Evolutionary conservation across 2,797 vertebrate species (phyloP).

Genomic region (Gobio occitaniae): DNA sequence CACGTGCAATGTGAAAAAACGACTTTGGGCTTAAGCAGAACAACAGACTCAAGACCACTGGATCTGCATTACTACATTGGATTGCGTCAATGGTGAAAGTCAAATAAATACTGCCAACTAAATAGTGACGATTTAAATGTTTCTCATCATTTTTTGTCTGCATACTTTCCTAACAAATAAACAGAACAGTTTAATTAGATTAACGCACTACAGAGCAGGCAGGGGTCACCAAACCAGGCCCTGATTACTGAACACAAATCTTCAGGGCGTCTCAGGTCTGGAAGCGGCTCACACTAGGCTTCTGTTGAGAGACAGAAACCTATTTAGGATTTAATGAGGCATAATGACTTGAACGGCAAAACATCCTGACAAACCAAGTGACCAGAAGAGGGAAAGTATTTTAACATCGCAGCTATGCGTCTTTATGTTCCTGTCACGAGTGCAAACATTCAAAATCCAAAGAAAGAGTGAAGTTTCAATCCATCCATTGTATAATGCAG

Average conservation of each 20-base stretch:
- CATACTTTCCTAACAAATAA: not conserved
- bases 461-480: slow-evolving; percentile 9
- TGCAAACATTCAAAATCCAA: not conserved
- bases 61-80: not conserved
- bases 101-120: not conserved
- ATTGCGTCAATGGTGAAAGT: not conserved
- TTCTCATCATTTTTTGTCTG: not conserved
- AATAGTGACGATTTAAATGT: not conserved
- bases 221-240: slow-evolving; percentile 16
- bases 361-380: not conserved
- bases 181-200: not conserved
- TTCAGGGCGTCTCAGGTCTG: slow-evolving; percentile 21
- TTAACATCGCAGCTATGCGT: not conserved
- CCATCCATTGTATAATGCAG: not conserved
- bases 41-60: not conserved
- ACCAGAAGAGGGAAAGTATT: not conserved
- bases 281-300: not conserved
- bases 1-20: too few relatives aligned
- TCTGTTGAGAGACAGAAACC: not conserved
- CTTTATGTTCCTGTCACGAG: not conserved
- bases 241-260: slow-evolving; percentile 1
- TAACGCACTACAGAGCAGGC: not conserved
- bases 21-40: not conserved
- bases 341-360: not conserved
- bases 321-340: slow-evolving; percentile 37